Conservation (phyloP, 2,113 vertebrate genomes). For the Xyrauchen texanus region DNA sequence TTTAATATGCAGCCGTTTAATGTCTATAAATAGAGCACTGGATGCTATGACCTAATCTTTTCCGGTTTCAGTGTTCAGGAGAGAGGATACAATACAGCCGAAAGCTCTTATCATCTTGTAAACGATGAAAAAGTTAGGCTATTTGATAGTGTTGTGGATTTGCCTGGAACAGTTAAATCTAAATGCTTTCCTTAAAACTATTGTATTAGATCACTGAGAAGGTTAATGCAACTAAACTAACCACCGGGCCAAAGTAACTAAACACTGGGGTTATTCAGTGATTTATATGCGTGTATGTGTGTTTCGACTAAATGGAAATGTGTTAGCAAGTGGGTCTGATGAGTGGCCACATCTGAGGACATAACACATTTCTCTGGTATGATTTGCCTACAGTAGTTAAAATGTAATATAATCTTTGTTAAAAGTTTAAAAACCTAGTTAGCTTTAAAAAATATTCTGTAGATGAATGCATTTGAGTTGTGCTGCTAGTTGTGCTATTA, state of each 20-base stretch:
- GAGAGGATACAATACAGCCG: conserved; percentile 58
- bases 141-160: conserved; percentile 41
- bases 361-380: background rate
- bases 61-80: conserved; percentile 60
- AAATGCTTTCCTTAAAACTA: conserved; percentile 56
- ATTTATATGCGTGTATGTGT: background rate
- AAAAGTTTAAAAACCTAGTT: too few relatives aligned
- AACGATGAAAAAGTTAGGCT: conserved; percentile 64
- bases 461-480: too few relatives aligned
- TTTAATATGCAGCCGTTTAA: conserved; percentile 76
- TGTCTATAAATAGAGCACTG: conserved; percentile 70
- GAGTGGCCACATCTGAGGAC: background rate
- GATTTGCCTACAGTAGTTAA: background rate
- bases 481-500: too few relatives aligned
- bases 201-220: conserved; percentile 52
- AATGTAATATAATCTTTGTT: too few relatives aligned
- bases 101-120: conserved; percentile 61
- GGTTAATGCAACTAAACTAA: conserved; percentile 2
- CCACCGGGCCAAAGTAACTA: background rate
- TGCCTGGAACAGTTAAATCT: conserved; percentile 59
- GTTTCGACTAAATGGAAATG: background rate
- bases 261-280: background rate
- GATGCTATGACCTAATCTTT: conserved; percentile 75
- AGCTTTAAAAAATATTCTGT: too few relatives aligned
- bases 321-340: background rate